Base-by-base conservation (phyloP, 2,888 invertebrate genomes). In the Scaptomyza cyrtandrae region DNA sequence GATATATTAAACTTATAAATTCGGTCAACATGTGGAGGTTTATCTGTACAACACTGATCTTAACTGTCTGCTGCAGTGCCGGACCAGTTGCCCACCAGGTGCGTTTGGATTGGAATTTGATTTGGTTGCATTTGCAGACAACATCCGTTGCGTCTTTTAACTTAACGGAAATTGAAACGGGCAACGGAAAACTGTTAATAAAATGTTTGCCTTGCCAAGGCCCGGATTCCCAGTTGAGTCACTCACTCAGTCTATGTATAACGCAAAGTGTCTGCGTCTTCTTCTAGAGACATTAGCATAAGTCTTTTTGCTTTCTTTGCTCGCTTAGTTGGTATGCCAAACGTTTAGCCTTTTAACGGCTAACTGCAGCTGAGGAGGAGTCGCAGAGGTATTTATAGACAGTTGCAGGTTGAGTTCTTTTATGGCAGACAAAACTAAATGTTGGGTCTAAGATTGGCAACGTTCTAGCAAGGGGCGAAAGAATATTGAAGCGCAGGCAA, bases 71-170 rank as follows among this genome's bases (percentile, higher is more conserved):
- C 70, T 90, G 90, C 75, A 76, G 75, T 57, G 90, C 91, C 65
- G 91, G 90, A 76, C 92, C 92, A 53, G 73, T 90, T 68, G 86
- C 79, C 68, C 67, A 78, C 54, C 91, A 92, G 92, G 92, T 92
- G 89, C 76, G 90, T 82, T 70, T 39, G 54, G 59, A 61, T 65
- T 41, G 19, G 16, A 13, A 29, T 43, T 54, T 14, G 44, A 50
- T 16, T 44, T 37, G 29, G 10, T 37, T 73, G 60, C 65, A 62
- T 19, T 60, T 63, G 57, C 65, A 65, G 66, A 63, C 66, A 11
- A 86, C 73, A 80, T 85, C 85, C 85, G 87, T 80, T 83, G 48
- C 53, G 43, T 35, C 61, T 64, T 62, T 65, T 5, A 9, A 39
- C 7, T 14, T 71, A 84, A 75, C 85, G 85, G 87, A 86, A 66